Conservation (phyloP, 2,888 invertebrate species). For the Drosophila paranaensis region DNA sequence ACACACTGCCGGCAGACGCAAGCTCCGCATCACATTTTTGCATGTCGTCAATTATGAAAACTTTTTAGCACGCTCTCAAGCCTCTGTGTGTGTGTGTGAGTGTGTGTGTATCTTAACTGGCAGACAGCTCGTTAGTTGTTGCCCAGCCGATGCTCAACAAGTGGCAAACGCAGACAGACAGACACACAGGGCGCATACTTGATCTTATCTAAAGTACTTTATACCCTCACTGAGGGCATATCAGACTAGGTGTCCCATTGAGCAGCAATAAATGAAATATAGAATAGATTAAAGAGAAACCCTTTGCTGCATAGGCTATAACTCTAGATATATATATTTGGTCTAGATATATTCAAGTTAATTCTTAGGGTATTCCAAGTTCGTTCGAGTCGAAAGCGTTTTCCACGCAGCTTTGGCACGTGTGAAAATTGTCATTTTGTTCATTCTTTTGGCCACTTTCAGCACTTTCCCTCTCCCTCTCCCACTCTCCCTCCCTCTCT, state of each 20-base stretch:
- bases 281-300: no score
- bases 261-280: no score
- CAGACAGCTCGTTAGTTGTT: conserved; percentile 52
- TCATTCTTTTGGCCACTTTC: conserved; percentile 30
- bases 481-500: background rate
- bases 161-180: conserved; percentile 31
- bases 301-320: no score
- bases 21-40: conserved; percentile 30
- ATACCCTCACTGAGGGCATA: background rate
- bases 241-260: no score
- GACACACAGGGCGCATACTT: conserved; percentile 48
- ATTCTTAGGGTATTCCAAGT: background rate
- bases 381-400: background rate
- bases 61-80: conserved; percentile 59
- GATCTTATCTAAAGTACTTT: conserved; percentile 55
- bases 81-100: conserved; percentile 14
- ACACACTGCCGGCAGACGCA: background rate
- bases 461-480: background rate
- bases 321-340: no score
- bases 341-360: no score
- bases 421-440: conserved; percentile 56
- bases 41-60: conserved; percentile 76
- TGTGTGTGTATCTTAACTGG: conserved; percentile 17
- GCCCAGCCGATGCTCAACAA: conserved; percentile 58
- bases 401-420: conserved; percentile 27